Evolutionary conservation across 1,140 invertebrate genomes (phyloP).

Genomic region (Halyomorpha halys): DNA sequence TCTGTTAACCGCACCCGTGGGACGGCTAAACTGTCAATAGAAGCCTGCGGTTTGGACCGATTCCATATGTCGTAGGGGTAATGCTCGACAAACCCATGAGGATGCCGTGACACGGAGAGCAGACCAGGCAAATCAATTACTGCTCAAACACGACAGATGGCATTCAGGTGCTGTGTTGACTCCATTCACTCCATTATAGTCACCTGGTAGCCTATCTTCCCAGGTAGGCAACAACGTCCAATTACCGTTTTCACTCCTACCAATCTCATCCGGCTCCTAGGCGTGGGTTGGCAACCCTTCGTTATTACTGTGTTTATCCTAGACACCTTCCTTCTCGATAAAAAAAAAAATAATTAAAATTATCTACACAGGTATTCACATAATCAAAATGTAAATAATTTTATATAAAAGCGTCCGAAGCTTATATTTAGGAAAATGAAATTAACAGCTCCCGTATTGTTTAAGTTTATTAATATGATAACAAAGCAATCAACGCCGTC

Average conservation of each 20-base stretch:
- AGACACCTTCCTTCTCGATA: neutral
- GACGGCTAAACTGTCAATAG: neutral
- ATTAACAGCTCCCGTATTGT: conserved; percentile 10
- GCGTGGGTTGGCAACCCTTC: neutral
- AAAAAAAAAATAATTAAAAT: no score
- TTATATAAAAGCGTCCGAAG: neutral
- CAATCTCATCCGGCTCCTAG: neutral
- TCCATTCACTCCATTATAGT: conserved; percentile 5
- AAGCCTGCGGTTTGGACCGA: neutral
- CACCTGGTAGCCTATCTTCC: conserved; percentile 2
- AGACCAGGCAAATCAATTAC: conserved; percentile 4
- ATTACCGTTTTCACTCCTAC: neutral
- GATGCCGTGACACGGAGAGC: conserved; percentile 1
- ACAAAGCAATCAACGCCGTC: neutral
- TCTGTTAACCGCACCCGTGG: no score
- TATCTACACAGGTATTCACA: neutral
- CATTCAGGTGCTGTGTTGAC: neutral
- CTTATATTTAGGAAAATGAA: neutral
- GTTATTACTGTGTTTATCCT: conserved; percentile 1
- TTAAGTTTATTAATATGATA: conserved; percentile 16
- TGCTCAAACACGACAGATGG: neutral
- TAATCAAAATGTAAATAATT: conserved; percentile 17
- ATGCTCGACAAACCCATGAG: neutral
- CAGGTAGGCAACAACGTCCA: conserved; percentile 1
- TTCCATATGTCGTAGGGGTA: no score